A percentile compares a stretch with the other conserved stretches of the same genome.
These are phyloP conservation scores for Bombus sylvicola DNA, from an alignment of 1,140 invertebrate genomes.

Conservation along the genomic window DNA sequence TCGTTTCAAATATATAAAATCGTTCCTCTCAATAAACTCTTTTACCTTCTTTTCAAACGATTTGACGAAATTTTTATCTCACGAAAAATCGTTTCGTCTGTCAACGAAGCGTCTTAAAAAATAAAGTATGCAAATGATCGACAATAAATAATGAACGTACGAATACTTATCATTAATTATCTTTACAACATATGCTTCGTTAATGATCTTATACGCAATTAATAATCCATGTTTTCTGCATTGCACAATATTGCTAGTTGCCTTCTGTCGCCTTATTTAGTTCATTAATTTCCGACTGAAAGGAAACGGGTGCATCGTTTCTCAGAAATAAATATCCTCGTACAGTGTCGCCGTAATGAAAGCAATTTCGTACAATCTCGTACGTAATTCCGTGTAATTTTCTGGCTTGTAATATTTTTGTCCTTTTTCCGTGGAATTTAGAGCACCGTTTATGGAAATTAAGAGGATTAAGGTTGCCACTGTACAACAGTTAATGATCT, in stretches of 20 bases:
- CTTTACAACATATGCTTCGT: neutral
- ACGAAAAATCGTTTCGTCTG: neutral
- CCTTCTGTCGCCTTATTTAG: neutral
- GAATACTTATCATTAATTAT: neutral
- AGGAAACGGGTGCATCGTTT: neutral
- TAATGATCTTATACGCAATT: neutral
- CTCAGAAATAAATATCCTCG: conserved; percentile 12
- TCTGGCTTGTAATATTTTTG: neutral
- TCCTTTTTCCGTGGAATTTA: neutral
- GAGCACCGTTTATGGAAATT: conserved; percentile 18
- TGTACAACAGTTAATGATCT: conserved; percentile 17
- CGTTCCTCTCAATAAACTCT: too few species aligned
- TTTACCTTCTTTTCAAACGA: neutral
- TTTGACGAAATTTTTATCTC: neutral
- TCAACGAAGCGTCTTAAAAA: neutral
- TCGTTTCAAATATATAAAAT: neutral
- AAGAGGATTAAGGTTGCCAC: conserved; percentile 16
- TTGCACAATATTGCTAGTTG: neutral
- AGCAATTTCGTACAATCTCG: conserved; percentile 13
- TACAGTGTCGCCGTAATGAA: conserved; percentile 25
- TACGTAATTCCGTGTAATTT: conserved; percentile 20
- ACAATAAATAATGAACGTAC: neutral
- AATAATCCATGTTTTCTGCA: neutral
- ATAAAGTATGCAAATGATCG: neutral
- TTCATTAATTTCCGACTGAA: neutral